phyloP scores from a whole-genome alignment of 2,797 vertebrate species.

The Myotis myotis region DNA sequence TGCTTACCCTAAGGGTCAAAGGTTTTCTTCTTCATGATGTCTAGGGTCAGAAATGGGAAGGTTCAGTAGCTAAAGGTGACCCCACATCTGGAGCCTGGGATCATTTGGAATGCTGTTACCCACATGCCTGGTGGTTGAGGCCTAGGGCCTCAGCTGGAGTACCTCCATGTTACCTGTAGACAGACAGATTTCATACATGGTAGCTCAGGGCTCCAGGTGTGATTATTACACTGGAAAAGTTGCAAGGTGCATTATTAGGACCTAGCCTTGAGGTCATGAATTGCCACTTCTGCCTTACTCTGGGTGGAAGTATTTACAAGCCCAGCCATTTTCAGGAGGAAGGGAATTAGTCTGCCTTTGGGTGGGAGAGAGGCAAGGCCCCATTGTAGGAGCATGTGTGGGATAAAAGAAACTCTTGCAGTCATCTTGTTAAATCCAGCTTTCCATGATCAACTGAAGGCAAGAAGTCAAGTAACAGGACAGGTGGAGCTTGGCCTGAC shows the following conservation, averaged over 20 bases:
- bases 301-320: background rate
- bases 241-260: background rate
- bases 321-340: background rate
- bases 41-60: background rate
- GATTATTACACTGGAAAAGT: background rate
- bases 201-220: background rate
- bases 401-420: background rate
- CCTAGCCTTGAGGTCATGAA: background rate
- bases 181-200: background rate
- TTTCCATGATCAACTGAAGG: background rate
- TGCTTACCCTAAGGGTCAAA: background rate
- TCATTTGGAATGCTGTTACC: background rate
- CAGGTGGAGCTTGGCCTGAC: background rate
- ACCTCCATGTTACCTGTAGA: background rate
- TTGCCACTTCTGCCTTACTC: background rate
- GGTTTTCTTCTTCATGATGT: background rate
- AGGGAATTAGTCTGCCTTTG: background rate
- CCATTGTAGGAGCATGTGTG: background rate
- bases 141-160: background rate
- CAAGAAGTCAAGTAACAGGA: background rate
- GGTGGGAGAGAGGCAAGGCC: background rate
- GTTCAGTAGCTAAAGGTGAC: background rate
- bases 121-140: background rate
- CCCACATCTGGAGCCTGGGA: background rate
- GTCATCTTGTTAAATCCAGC: background rate